Percentiles rank a stretch among this genome's conserved stretches.
Evolutionary conservation across 1,140 invertebrate genomes (phyloP).

Genomic region (Calephelis virginiensis): DNA sequence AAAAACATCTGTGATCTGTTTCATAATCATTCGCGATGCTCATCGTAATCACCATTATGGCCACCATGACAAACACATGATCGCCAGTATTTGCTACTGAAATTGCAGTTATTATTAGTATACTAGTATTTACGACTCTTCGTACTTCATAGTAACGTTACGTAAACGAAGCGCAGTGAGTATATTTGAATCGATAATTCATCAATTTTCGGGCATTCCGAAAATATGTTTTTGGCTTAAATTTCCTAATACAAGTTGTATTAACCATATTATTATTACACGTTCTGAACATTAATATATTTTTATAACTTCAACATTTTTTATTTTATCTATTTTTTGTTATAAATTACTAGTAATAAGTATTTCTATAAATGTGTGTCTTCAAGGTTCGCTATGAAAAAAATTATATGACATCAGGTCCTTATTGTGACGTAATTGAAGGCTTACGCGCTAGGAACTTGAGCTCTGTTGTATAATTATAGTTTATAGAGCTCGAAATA

Average conservation of each 20-base stretch:
- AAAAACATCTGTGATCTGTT: slow-evolving; percentile 22
- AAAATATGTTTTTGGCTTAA: neutral
- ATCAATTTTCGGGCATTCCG: slow-evolving; percentile 33
- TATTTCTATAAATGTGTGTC: neutral
- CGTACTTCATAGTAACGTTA: slow-evolving; percentile 44
- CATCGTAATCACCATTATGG: slow-evolving; percentile 51
- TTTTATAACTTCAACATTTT: neutral
- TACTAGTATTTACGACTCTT: slow-evolving; percentile 35
- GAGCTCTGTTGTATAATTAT: slow-evolving; percentile 7
- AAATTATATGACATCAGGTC: slow-evolving; percentile 56
- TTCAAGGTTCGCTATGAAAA: slow-evolving; percentile 20
- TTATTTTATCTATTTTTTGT: neutral
- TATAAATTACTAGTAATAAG: neutral
- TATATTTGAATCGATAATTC: slow-evolving; percentile 63
- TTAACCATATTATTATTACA: neutral
- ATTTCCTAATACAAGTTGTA: neutral
- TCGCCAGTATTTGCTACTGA: slow-evolving; percentile 35
- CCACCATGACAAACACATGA: slow-evolving; percentile 63
- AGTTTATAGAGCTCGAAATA: slow-evolving; percentile 2
- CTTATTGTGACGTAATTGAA: slow-evolving; percentile 60
- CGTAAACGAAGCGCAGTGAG: slow-evolving; percentile 51
- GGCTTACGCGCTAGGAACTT: slow-evolving; percentile 15
- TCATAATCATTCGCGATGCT: slow-evolving; percentile 44
- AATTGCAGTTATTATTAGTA: slow-evolving; percentile 46
- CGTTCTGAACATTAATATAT: neutral